Conservation (phyloP, 2,888 invertebrate genomes). For the Cephus nigrinus region DNA sequence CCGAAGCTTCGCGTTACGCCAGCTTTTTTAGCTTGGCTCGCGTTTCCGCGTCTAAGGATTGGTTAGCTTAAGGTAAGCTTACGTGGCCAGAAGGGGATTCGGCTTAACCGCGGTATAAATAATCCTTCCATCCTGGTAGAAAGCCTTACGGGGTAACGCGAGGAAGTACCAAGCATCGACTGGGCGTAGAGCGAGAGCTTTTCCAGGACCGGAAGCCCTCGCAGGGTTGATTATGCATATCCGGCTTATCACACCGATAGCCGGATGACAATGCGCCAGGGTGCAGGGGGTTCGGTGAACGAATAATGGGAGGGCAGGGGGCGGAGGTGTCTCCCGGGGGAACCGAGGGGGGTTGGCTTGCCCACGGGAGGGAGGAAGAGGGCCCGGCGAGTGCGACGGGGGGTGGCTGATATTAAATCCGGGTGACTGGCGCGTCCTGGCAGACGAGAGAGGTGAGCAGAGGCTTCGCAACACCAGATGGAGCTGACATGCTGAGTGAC, state of each 20-base stretch:
- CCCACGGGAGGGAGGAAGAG: slow-evolving; percentile 12
- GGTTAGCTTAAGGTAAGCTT: slow-evolving; percentile 38
- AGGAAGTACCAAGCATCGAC: neutral
- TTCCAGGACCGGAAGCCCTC: slow-evolving; percentile 2
- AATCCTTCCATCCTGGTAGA: slow-evolving; percentile 21
- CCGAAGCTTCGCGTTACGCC: slow-evolving; percentile 43
- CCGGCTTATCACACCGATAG: slow-evolving; percentile 34
- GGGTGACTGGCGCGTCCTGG: slow-evolving; percentile 59
- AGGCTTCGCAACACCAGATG: slow-evolving; percentile 59
- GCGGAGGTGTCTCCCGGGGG: slow-evolving; percentile 19
- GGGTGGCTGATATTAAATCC: slow-evolving; percentile 62
- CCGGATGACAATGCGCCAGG: slow-evolving; percentile 30
- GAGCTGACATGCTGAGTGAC: slow-evolving; percentile 63
- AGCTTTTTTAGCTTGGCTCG: slow-evolving; percentile 32
- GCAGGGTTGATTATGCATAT: slow-evolving; percentile 39
- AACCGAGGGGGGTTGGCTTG: slow-evolving; percentile 15
- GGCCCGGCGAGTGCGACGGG: slow-evolving; percentile 26
- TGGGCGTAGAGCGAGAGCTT: slow-evolving; percentile 11
- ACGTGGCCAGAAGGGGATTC: slow-evolving; percentile 28
- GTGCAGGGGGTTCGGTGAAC: slow-evolving; percentile 4
- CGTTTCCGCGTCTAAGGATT: slow-evolving; percentile 39
- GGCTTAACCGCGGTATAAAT: slow-evolving; percentile 32
- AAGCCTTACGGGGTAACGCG: neutral
- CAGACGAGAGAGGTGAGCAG: slow-evolving; percentile 36
- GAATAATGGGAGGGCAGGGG: neutral